A percentile compares a stretch with the other conserved stretches of the same genome.
These are phyloP conservation scores for Bradypodion pumilum DNA, from an alignment of 2,797 vertebrate genomes.

Conservation along the genomic window DNA sequence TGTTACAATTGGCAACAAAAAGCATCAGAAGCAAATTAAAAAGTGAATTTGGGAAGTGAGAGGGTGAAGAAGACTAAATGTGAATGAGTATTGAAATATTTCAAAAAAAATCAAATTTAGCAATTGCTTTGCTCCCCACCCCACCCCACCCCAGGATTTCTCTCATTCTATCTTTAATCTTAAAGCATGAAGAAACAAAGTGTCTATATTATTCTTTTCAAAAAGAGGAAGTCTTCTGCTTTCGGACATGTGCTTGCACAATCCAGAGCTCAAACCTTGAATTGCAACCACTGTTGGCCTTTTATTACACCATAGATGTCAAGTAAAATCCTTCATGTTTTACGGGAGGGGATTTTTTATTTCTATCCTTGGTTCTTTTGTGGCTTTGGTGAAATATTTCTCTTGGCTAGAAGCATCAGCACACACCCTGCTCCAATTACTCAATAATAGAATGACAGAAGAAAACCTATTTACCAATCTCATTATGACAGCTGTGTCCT, in stretches of 20 bases:
- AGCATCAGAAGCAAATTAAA: not conserved
- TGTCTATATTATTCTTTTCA: no score
- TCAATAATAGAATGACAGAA: constrained; percentile 31
- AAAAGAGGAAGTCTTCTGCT: not conserved
- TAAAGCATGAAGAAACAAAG: no score
- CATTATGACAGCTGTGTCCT: not conserved
- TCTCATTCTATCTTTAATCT: no score
- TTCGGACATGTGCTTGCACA: not conserved
- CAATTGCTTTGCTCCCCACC: not conserved
- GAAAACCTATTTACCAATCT: constrained; percentile 8
- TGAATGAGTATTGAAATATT: not conserved
- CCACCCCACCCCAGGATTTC: not conserved
- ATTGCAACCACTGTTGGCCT: not conserved
- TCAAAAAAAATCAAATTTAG: not conserved
- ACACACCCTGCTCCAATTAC: constrained; percentile 6
- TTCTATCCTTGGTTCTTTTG: not conserved
- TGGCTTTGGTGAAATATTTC: not conserved
- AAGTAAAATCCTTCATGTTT: not conserved
- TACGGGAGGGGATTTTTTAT: no score
- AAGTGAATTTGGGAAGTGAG: not conserved
- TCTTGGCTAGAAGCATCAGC: constrained; percentile 14
- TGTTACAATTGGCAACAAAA: not conserved
- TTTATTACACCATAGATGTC: not conserved
- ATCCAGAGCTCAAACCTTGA: not conserved
- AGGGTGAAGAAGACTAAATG: not conserved